Percentiles rank a stretch among this genome's conserved stretches.
Evolutionary conservation across 2,113 vertebrate genomes (phyloP).

Genomic region (Leptosomus discolor): DNA sequence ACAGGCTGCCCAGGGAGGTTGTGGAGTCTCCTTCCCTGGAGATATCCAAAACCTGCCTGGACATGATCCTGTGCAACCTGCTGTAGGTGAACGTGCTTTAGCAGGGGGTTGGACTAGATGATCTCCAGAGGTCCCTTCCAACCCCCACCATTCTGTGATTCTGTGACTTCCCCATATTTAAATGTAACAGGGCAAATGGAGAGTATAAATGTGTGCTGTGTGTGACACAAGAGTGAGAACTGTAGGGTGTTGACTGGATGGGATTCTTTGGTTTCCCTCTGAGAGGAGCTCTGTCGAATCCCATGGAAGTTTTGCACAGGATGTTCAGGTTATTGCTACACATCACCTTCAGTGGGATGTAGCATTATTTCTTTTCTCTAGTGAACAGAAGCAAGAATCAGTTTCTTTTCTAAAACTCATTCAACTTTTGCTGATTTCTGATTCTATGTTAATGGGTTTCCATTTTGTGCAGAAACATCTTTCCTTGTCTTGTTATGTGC

Average conservation of each 20-base stretch:
- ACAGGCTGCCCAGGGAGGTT: too few relatives aligned
- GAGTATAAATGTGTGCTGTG: neutral
- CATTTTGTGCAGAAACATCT: slow-evolving; percentile 23
- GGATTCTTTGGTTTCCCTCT: neutral
- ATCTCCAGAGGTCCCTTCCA: too few relatives aligned
- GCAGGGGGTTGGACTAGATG: too few relatives aligned
- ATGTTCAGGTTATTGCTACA: neutral
- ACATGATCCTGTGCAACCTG: too few relatives aligned
- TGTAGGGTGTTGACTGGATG: neutral
- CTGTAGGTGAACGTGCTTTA: too few relatives aligned
- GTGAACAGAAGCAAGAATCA: neutral
- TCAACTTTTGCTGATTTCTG: neutral
- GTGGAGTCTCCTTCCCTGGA: too few relatives aligned
- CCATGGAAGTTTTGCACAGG: neutral
- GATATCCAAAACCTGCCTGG: too few relatives aligned
- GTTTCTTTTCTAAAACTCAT: neutral
- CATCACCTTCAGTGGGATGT: neutral
- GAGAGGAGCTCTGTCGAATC: neutral
- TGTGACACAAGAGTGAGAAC: neutral
- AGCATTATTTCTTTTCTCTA: neutral
- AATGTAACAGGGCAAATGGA: neutral
- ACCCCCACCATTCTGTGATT: too few relatives aligned
- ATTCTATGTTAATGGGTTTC: neutral
- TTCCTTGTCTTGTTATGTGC: slow-evolving; percentile 23
- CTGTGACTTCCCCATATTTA: neutral